Evolutionary conservation across 2,797 vertebrate genomes (phyloP), one percentile per base, ranked within the genome.

Genomic region (Zenarchopterus dispar): DNA sequence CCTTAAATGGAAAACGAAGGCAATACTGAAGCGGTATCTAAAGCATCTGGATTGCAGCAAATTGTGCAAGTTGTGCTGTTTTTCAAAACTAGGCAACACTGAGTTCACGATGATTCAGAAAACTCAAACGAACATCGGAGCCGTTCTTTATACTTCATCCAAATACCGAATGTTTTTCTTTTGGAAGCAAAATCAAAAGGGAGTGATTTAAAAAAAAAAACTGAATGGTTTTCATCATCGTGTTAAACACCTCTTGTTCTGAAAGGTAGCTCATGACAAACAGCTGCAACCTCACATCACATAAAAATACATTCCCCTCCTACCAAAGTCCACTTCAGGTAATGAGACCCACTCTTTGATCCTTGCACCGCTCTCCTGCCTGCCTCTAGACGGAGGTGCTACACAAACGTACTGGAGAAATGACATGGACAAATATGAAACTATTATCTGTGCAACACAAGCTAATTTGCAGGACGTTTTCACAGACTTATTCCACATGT

Each of bases 311-410:
- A 70, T 71, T 77, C 55, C 46, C 60, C 41, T 62, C 56, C 59
- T 57, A 24, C 64, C 50, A 6, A 82, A 62, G 73, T 84, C 78
- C 73, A 64, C 52, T 75, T 81, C 56, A 68, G 60, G 33, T 68
- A 60, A 81, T 44, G 53, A 78, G 51, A 78, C 80, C 80, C 83
- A 28, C 70, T 84, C 80, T 57, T 67, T 74, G 55, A 81, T 73
- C 84, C 77, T 51, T 57, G 39, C 49, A 45, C 79, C 75, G 73
- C 77, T 84, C 84, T 71, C 84, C 80, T 82, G 80, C 78, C 70
- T 47, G 63, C 79, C 80, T 77, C 80, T 49, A 31, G 26, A 7
- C 61, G 16, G 69, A 81, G 81, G 62, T 80, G 85, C 80, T 85
- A 81, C 50, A 67, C 80, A 76, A 88, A 90, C 85, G 84, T 63